Conservation (phyloP, 2,888 invertebrate genomes). For the Empis livida region DNA sequence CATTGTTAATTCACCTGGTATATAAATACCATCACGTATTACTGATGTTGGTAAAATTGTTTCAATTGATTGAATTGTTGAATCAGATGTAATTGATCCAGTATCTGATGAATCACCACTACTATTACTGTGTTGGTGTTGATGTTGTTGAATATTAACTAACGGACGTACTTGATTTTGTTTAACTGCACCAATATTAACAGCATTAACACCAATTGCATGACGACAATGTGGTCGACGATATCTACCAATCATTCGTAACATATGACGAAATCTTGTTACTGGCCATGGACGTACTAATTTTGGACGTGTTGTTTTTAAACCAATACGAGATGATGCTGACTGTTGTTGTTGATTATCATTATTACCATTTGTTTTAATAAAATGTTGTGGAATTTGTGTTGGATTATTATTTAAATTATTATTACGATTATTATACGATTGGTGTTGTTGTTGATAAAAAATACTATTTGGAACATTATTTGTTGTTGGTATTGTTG, state of each 20-base stretch:
- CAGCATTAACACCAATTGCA: slow-evolving; percentile 7
- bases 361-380: slow-evolving; percentile 15
- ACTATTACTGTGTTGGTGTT: slow-evolving; percentile 1
- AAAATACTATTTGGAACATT: slow-evolving; percentile 8
- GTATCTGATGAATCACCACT: neutral
- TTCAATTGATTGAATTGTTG: slow-evolving; percentile 18
- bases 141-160: slow-evolving; percentile 17
- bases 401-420: slow-evolving; percentile 19
- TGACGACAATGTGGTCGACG: slow-evolving; percentile 30
- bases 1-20: slow-evolving; percentile 19
- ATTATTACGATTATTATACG: slow-evolving; percentile 5
- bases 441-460: slow-evolving; percentile 5
- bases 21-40: slow-evolving; percentile 22
- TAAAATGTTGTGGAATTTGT: slow-evolving; percentile 20
- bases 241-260: slow-evolving; percentile 33
- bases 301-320: slow-evolving; percentile 12
- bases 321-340: neutral
- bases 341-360: slow-evolving; percentile 8
- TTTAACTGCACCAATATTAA: slow-evolving; percentile 17
- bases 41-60: slow-evolving; percentile 31
- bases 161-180: slow-evolving; percentile 36
- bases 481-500: slow-evolving; percentile 13
- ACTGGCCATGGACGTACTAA: slow-evolving; percentile 26
- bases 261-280: slow-evolving; percentile 26
- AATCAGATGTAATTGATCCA: neutral